These are phyloP conservation scores for Epicampocera succincta DNA, from an alignment of 2,888 invertebrate genomes.

Conservation along the genomic window DNA sequence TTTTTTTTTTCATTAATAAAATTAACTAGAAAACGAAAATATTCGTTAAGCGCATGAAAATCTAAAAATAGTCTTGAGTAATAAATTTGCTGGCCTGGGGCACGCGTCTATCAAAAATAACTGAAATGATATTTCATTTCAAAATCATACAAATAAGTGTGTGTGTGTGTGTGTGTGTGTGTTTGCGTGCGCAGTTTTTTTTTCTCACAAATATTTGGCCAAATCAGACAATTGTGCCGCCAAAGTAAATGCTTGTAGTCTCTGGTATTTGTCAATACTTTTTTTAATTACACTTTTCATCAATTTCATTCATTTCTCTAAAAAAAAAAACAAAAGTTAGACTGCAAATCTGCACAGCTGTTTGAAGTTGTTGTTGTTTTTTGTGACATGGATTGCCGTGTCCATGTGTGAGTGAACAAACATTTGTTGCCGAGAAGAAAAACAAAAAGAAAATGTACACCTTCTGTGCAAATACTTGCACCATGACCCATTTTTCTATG, in stretches of 20 bases:
- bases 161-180: too few species aligned
- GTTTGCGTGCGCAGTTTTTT: not conserved
- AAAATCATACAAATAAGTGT: constrained; percentile 2
- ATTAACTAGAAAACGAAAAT: constrained; percentile 13
- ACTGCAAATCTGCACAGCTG: constrained; percentile 37
- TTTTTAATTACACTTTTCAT: constrained; percentile 68
- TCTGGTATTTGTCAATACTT: constrained; percentile 46
- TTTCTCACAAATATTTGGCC: constrained; percentile 29
- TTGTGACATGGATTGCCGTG: too few species aligned
- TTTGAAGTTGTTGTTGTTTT: not conserved
- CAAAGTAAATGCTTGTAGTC: constrained; percentile 43
- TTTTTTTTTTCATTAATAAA: constrained; percentile 36
- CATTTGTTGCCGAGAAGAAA: not conserved
- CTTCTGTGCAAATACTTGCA: constrained; percentile 57
- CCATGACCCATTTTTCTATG: constrained; percentile 62
- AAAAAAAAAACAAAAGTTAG: constrained; percentile 28
- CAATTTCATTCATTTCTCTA: constrained; percentile 51
- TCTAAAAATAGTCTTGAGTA: not conserved
- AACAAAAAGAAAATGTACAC: constrained; percentile 21
- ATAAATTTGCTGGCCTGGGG: constrained; percentile 39
- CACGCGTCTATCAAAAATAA: constrained; percentile 48
- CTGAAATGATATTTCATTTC: constrained; percentile 23
- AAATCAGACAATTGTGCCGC: constrained; percentile 37
- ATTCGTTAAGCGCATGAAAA: constrained; percentile 35
- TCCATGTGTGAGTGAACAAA: not conserved